Evolutionary conservation across 2,797 vertebrate species (phyloP).

Genomic region (Pseudochirops cupreus): DNA sequence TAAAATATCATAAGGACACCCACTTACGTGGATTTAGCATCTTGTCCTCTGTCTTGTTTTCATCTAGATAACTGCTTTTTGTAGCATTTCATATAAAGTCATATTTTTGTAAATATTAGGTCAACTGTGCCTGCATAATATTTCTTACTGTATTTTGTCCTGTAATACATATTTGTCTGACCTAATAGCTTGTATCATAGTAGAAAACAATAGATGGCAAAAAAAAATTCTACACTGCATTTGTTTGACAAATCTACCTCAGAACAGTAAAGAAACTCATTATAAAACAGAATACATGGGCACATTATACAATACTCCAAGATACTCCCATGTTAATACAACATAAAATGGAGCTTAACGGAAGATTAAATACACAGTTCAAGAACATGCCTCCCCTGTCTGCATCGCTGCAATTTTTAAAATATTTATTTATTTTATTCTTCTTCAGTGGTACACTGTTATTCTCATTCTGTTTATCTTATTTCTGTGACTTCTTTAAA

Average conservation of each 20-base stretch:
- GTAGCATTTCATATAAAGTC: not conserved
- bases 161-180: not conserved
- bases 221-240: not conserved
- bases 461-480: conserved; percentile 35
- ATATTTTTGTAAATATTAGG: not conserved
- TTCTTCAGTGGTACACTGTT: conserved; percentile 38
- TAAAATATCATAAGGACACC: not conserved
- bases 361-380: conserved; percentile 1
- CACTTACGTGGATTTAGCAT: not conserved
- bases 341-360: conserved; percentile 7
- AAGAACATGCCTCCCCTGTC: conserved; percentile 4
- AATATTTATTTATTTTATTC: conserved; percentile 16
- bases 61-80: not conserved
- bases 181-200: not conserved
- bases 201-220: not conserved
- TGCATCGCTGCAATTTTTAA: not conserved
- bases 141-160: not conserved
- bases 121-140: not conserved
- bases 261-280: not conserved
- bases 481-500: conserved; percentile 39
- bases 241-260: conserved; percentile 25
- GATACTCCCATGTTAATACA: not conserved
- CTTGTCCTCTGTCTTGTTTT: not conserved
- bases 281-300: not conserved
- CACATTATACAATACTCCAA: conserved; percentile 2